Conservation (phyloP, 2,888 invertebrate species). For the Euproctis similis region DNA sequence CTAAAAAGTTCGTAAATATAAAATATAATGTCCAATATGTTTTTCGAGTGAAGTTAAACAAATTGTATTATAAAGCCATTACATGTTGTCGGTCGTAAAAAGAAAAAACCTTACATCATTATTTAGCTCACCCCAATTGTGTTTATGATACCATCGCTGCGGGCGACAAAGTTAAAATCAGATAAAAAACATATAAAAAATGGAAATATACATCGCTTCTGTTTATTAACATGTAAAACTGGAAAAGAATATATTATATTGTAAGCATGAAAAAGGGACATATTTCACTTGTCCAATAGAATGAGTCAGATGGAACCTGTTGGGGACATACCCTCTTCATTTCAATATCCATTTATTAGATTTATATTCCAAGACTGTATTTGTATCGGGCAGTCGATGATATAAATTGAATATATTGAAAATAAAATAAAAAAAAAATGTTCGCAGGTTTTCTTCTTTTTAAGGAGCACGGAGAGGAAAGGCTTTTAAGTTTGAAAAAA, state of each 20-base stretch:
- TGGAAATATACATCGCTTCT: not conserved
- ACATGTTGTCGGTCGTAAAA: no score
- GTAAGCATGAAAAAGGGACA: constrained; percentile 18
- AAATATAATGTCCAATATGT: no score
- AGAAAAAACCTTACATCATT: no score
- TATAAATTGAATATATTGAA: constrained; percentile 42
- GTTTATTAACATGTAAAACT: constrained; percentile 10
- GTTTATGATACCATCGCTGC: no score
- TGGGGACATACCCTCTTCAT: constrained; percentile 46
- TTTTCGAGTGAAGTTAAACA: no score
- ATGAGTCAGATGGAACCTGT: constrained; percentile 29
- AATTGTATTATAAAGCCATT: no score
- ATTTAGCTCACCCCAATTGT: no score
- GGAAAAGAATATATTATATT: constrained; percentile 15
- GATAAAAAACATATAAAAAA: no score
- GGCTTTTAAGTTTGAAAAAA: constrained; percentile 19
- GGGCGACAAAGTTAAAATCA: no score
- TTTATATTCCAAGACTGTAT: constrained; percentile 40
- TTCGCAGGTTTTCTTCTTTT: constrained; percentile 16
- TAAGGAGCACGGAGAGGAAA: constrained; percentile 17
- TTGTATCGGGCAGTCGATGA: constrained; percentile 34
- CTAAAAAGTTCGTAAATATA: no score
- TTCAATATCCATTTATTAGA: constrained; percentile 51
- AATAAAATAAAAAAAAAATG: constrained; percentile 15
- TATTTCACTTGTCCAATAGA: constrained; percentile 31